Evolutionary conservation across 53 echinoderm and acorn worm genomes (phyloP).

Genomic region (Temnopleurus reevesii): DNA sequence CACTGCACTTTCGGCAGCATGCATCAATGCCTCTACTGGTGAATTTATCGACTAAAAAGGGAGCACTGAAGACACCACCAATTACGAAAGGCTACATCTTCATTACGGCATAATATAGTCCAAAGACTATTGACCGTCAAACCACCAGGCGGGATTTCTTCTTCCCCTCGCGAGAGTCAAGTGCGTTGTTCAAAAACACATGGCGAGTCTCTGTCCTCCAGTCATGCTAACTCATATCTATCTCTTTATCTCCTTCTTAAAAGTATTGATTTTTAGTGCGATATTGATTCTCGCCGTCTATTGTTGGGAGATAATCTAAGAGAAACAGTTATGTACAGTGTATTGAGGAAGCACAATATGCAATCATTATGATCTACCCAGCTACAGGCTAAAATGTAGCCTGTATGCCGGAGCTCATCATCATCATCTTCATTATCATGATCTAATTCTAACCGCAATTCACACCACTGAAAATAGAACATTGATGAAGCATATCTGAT

Average conservation of each 20-base stretch:
- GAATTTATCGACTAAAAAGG: background rate
- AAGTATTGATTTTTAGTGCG: background rate
- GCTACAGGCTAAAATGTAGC: background rate
- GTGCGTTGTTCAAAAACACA: background rate
- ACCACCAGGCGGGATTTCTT: background rate
- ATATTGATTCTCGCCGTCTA: background rate
- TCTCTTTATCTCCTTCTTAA: background rate
- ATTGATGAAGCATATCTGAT: background rate
- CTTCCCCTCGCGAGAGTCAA: background rate
- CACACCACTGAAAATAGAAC: background rate
- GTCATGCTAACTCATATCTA: background rate
- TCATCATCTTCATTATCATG: background rate
- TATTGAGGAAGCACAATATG: conserved; percentile 6
- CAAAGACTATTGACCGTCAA: conserved; percentile 11
- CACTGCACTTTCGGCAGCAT: background rate
- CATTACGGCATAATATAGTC: background rate
- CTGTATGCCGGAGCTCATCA: background rate
- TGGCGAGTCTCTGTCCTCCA: background rate
- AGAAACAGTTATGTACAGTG: background rate
- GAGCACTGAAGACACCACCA: background rate
- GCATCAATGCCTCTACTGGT: background rate
- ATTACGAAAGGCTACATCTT: background rate
- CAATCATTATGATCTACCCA: conserved; percentile 4
- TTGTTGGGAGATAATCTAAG: conserved; percentile 18
- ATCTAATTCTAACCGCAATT: background rate